Evolutionary conservation across 2,797 vertebrate species (phyloP).

Genomic region (Borostomias antarcticus): DNA sequence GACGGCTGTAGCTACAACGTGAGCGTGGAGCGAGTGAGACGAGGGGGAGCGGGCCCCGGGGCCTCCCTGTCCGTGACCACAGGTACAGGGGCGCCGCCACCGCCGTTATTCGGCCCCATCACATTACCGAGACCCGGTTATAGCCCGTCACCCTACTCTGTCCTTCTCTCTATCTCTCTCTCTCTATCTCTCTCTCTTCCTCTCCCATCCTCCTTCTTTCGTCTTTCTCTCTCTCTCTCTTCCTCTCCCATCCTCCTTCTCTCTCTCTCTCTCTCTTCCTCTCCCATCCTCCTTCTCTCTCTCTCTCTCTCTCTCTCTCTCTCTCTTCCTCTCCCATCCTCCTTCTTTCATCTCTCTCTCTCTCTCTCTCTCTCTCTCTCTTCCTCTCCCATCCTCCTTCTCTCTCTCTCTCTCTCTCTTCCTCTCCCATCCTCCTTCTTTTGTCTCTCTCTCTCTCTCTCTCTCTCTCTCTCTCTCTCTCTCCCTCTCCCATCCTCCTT

Average conservation of each 20-base stretch:
- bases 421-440: too few relatives aligned
- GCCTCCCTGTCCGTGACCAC: conserved; percentile 69
- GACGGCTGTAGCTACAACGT: conserved; percentile 83
- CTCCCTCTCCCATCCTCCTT: conserved; percentile 18
- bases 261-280: too few relatives aligned
- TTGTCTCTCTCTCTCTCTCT: conserved; percentile 19
- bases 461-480: background rate
- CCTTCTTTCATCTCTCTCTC: too few relatives aligned
- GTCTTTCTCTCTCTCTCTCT: conserved; percentile 20
- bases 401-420: conserved; percentile 21
- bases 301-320: conserved; percentile 12
- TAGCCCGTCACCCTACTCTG: too few relatives aligned
- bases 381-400: background rate
- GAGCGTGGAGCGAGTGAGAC: conserved; percentile 76
- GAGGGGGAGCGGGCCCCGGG: conserved; percentile 57
- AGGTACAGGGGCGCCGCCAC: conserved; percentile 65
- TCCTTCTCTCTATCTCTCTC: conserved; percentile 21
- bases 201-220: background rate
- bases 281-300: too few relatives aligned
- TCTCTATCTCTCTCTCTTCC: background rate
- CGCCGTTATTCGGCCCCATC: conserved; percentile 8
- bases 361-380: conserved; percentile 9
- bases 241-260: conserved; percentile 19
- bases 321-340: background rate
- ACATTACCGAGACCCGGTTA: background rate